Base-by-base conservation (phyloP, 2,797 vertebrate species). In the Enteromius afrohamiltoni region DNA sequence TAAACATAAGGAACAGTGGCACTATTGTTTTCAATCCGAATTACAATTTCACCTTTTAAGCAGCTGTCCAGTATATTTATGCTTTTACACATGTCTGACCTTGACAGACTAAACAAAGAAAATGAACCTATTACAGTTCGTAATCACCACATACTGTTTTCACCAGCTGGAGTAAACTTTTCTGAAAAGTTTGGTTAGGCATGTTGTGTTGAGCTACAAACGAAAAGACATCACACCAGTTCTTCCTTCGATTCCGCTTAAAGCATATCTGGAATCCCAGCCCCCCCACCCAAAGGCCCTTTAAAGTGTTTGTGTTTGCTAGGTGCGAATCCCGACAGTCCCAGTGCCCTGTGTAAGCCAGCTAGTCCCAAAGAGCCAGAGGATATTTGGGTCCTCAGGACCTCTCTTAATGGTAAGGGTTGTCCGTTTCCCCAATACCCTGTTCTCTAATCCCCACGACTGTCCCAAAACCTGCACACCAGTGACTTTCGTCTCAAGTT, bases 311-410 rank as follows among this genome's bases (percentile, higher is more conserved):
- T 94, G 82, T 94, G 91, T 95, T 90, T 86, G 92, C 85, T 92
- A 95, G 94, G 93, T 93, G 70, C 85, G 74, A 88, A 89, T 89
- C 83, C 91, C 2, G 89, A 91, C 89, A 89, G 89, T 85, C 87
- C 91, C 23, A 90, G 89, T 84, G 67, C 60, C 79, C 87, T 90
- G 86, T 91, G 91, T 91, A 84, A 87, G 90, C 91, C 91, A 89
- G 88, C 89, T 92, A 92, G 89, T 91, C 88, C 92, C 86, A 88
- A 86, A 80, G 84, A 86, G 75, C 90, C 91, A 31, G 89, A 94
- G 92, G 93, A 95, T 88, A 92, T 95, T 89, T 95, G 94, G 94
- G 93, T 95, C 82, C 93, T 94, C 91, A 95, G 95, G 91, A 92
- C 92, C 90, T 92, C 91, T 26, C 89, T 88, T 85, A 86, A 90